These are phyloP conservation scores for Spatulosminthurus flaviceps DNA, from an alignment of 2,888 invertebrate species.

Conservation along the genomic window DNA sequence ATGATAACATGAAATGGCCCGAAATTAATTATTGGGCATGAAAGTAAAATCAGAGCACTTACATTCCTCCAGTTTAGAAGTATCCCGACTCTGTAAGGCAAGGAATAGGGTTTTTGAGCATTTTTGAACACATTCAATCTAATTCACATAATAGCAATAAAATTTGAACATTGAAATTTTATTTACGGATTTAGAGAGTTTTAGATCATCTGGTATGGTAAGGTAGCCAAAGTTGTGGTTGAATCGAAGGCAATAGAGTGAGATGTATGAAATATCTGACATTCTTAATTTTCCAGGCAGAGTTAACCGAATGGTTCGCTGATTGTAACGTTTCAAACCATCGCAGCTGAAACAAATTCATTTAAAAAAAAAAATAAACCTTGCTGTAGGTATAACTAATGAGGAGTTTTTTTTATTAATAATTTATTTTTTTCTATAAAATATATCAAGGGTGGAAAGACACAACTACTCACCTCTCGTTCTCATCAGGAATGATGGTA, in stretches of 20 bases:
- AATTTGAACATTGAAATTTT: background rate
- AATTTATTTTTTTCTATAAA: no score
- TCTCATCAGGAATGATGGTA: conserved; percentile 59
- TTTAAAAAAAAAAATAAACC: no score
- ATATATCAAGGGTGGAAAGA: no score
- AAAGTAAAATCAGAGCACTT: background rate
- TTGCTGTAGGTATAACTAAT: no score
- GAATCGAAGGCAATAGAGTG: conserved; percentile 91
- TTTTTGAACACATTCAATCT: no score
- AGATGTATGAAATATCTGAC: conserved; percentile 89
- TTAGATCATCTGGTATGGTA: conserved; percentile 72
- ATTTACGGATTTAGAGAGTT: conserved; percentile 43
- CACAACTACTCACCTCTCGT: conserved; percentile 48
- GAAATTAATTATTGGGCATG: no score
- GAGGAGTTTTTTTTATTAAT: no score
- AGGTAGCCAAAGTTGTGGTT: conserved; percentile 92
- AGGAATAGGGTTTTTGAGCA: no score
- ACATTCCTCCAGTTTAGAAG: conserved; percentile 42
- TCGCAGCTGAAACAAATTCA: conserved; percentile 74
- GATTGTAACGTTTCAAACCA: conserved; percentile 84
- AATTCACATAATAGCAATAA: background rate
- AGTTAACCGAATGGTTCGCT: conserved; percentile 89
- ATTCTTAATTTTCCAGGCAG: conserved; percentile 84
- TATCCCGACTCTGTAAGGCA: conserved; percentile 25
- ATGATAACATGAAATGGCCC: no score